Percentiles rank a stretch among this genome's conserved stretches.
Conservation (phyloP, 2,797 vertebrate species). For the Babyrousa celebensis region DNA sequence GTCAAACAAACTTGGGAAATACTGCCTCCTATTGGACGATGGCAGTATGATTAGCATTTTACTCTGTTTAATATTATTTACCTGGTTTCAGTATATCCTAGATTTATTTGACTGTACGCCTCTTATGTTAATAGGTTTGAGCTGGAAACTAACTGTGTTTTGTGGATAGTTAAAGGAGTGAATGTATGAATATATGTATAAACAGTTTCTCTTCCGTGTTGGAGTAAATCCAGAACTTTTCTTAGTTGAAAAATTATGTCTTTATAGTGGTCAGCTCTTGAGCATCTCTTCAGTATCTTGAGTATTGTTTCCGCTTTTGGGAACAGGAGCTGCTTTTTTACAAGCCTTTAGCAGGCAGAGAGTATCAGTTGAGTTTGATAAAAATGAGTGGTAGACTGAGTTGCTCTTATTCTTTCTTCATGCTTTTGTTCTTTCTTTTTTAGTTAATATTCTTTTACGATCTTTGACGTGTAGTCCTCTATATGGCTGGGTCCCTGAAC, state of each 20-base stretch:
- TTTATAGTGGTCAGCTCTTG: background rate
- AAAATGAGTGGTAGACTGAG: background rate
- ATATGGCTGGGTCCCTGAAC: background rate
- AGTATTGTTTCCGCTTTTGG: background rate
- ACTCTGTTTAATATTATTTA: conserved; percentile 46
- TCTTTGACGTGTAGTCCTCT: background rate
- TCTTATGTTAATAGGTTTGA: background rate
- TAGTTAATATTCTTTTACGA: background rate
- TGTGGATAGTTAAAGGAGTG: background rate
- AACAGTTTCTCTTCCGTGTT: conserved; percentile 11
- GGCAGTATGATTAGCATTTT: conserved; percentile 19
- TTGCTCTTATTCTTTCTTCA: conserved; percentile 20
- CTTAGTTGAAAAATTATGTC: conserved; percentile 28
- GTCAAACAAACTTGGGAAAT: conserved; percentile 21
- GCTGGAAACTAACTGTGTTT: background rate
- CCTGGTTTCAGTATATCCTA: background rate
- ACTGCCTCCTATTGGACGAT: background rate
- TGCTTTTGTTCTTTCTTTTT: background rate
- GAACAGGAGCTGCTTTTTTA: background rate
- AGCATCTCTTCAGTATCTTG: background rate
- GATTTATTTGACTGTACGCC: conserved; percentile 17
- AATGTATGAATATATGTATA: background rate
- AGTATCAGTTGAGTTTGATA: background rate
- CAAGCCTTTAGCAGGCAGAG: background rate
- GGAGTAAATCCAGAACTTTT: conserved; percentile 14